These are phyloP conservation scores for Poeciliopsis presidionis DNA, from an alignment of 2,797 vertebrate genomes.

Conservation along the genomic window DNA sequence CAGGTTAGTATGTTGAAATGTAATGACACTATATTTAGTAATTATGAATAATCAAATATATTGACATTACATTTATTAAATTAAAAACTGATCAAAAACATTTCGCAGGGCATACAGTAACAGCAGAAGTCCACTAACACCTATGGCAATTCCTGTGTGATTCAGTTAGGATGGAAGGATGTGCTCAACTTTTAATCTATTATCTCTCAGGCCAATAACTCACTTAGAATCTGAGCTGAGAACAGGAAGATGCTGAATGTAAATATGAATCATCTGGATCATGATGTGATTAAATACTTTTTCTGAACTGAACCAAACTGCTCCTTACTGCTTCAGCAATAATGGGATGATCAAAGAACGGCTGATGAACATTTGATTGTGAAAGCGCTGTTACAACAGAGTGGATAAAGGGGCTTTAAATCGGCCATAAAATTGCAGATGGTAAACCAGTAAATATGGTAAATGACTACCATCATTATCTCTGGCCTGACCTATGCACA, in stretches of 20 bases:
- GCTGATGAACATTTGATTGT: conserved; percentile 76
- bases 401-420: conserved; percentile 84
- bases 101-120: not conserved
- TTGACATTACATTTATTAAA: not conserved
- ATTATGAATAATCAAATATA: not conserved
- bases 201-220: conserved; percentile 12
- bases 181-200: conserved; percentile 9
- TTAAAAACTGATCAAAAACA: not conserved
- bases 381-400: conserved; percentile 80
- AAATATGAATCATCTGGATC: conserved; percentile 39
- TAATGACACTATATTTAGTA: not conserved
- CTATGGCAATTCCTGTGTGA: not conserved
- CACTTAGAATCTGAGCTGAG: conserved; percentile 15
- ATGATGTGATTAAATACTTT: conserved; percentile 45
- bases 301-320: conserved; percentile 41
- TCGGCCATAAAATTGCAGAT: conserved; percentile 92
- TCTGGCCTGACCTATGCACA: conserved; percentile 85
- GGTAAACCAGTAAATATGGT: conserved; percentile 88
- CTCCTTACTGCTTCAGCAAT: conserved; percentile 73
- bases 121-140: conserved; percentile 1
- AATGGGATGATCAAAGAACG: conserved; percentile 61
- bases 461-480: conserved; percentile 88
- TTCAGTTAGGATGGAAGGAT: not conserved
- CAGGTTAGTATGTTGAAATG: not conserved
- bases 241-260: conserved; percentile 37